Percentiles rank a stretch among this genome's conserved stretches.
Conservation (phyloP, 1,140 invertebrate genomes). For the Drosophila micromelanica region DNA sequence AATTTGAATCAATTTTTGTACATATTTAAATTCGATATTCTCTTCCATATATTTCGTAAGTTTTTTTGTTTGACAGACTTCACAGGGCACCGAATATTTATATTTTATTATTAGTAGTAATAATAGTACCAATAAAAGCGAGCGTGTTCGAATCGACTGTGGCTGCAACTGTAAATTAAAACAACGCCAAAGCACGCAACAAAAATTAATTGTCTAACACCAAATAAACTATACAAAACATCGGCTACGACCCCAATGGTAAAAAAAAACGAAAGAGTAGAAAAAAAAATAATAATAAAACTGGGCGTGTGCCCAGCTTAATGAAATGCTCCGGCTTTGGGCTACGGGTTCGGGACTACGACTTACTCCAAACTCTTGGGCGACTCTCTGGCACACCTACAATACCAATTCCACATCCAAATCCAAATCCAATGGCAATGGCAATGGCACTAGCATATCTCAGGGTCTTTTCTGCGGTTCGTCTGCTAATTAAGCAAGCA, state of each 20-base stretch:
- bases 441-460: conserved; percentile 22
- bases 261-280: conserved; percentile 6
- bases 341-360: conserved; percentile 22
- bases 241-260: conserved; percentile 15
- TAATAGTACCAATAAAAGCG: conserved; percentile 33
- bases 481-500: conserved; percentile 73
- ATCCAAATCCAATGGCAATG: conserved; percentile 5
- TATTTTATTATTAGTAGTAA: conserved; percentile 52
- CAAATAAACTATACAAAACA: conserved; percentile 75
- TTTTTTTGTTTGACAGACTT: conserved; percentile 2
- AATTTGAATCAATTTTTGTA: conserved; percentile 18
- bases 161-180: conserved; percentile 79
- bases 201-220: conserved; percentile 84
- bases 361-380: conserved; percentile 30
- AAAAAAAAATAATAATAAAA: conserved; percentile 39
- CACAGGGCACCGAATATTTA: conserved; percentile 24
- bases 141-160: conserved; percentile 49
- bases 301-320: conserved; percentile 59
- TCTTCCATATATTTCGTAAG: neutral
- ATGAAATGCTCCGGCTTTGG: conserved; percentile 31
- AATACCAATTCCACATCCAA: conserved; percentile 18
- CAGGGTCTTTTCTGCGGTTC: conserved; percentile 44
- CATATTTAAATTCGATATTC: conserved; percentile 21
- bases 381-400: conserved; percentile 63
- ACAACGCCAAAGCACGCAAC: conserved; percentile 80